Evolutionary conservation across 2,888 invertebrate species (phyloP).

Genomic region (Myopa tessellatipennis): DNA sequence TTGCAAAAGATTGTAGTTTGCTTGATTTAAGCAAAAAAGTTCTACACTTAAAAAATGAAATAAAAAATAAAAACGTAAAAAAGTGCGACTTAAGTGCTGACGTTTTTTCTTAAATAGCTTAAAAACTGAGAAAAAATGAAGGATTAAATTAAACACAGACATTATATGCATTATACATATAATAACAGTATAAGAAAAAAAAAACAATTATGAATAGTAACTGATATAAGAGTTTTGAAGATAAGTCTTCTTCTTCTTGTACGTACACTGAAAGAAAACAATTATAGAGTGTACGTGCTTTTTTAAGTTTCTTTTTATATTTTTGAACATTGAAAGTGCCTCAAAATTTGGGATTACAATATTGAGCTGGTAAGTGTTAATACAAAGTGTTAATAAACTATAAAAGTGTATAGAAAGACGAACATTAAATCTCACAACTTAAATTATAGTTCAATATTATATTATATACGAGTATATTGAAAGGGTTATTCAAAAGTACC

Average conservation of each 20-base stretch:
- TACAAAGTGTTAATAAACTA: constrained; percentile 43
- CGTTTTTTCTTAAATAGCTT: neutral
- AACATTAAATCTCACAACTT: too few species aligned
- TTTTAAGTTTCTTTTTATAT: constrained; percentile 32
- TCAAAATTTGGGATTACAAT: constrained; percentile 60
- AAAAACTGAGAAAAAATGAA: too few species aligned
- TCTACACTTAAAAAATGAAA: neutral
- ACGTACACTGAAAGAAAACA: neutral
- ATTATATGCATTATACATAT: neutral
- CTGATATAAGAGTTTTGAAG: neutral
- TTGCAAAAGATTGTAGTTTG: constrained; percentile 32
- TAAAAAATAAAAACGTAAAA: neutral
- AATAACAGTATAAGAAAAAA: neutral
- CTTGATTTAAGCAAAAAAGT: constrained; percentile 31
- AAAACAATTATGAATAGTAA: neutral
- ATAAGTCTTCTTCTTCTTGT: neutral
- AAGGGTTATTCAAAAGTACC: too few species aligned
- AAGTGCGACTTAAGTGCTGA: neutral
- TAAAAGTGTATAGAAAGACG: too few species aligned
- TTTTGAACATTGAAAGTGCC: constrained; percentile 50
- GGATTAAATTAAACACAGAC: too few species aligned
- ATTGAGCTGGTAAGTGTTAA: constrained; percentile 55
- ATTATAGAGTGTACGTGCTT: neutral
- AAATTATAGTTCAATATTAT: too few species aligned
- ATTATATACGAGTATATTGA: too few species aligned